phyloP scores from a whole-genome alignment of 2,797 vertebrate genomes.

The Ctenopoma multispine region DNA sequence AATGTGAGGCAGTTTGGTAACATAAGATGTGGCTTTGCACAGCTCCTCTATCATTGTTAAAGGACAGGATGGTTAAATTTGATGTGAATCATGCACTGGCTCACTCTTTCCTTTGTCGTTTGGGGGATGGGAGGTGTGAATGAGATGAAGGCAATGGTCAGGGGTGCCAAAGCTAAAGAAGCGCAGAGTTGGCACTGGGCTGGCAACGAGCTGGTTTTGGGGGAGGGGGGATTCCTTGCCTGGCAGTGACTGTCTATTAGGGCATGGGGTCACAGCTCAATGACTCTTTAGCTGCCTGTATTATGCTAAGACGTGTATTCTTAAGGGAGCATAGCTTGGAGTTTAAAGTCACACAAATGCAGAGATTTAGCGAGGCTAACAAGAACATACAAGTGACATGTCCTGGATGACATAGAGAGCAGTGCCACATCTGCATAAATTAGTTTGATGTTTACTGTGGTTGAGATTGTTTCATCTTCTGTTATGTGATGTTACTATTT shows the following conservation, averaged over 20 bases:
- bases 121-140: conserved; percentile 62
- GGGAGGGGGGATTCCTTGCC: conserved; percentile 39
- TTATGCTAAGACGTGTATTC: conserved; percentile 81
- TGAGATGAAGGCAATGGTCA: conserved; percentile 63
- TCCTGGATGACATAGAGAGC: conserved; percentile 27
- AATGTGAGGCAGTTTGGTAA: conserved; percentile 26
- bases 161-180: conserved; percentile 64
- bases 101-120: conserved; percentile 26
- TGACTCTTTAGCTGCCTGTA: conserved; percentile 72
- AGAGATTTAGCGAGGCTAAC: conserved; percentile 54
- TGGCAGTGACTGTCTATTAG: conserved; percentile 51
- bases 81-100: conserved; percentile 17
- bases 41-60: conserved; percentile 11
- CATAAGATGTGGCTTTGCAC: neutral
- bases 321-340: conserved; percentile 67
- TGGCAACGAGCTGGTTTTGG: conserved; percentile 47
- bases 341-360: conserved; percentile 83
- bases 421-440: conserved; percentile 39
- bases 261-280: conserved; percentile 67
- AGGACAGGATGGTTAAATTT: conserved; percentile 20
- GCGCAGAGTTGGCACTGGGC: conserved; percentile 59
- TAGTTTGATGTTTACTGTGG: conserved; percentile 17
- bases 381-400: conserved; percentile 34
- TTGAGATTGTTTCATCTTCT: conserved; percentile 36
- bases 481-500: conserved; percentile 19